Conservation (phyloP, 2,888 invertebrate species). For the Globia sparganii region DNA sequence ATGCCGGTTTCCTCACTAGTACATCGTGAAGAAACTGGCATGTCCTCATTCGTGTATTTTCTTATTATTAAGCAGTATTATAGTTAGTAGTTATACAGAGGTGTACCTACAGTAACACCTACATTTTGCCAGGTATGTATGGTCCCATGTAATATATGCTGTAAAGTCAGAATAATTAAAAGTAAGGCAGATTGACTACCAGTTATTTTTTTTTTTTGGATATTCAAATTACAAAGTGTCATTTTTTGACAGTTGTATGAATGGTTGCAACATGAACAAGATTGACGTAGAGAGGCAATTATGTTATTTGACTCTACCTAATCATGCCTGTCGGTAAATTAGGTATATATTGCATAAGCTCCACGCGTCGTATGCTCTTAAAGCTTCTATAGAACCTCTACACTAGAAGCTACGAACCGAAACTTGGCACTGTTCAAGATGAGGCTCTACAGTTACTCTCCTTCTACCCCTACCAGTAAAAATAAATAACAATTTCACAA, state of each 20-base stretch:
- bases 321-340: background rate
- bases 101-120: too few relatives aligned
- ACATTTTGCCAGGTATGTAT: too few relatives aligned
- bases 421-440: background rate
- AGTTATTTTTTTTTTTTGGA: background rate
- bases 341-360: background rate
- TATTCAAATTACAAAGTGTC: background rate
- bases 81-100: too few relatives aligned
- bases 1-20: too few relatives aligned
- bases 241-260: background rate
- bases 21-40: background rate
- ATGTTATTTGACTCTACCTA: background rate
- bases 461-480: background rate
- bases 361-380: background rate
- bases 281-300: background rate
- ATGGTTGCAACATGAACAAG: background rate
- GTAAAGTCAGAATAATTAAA: background rate
- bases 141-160: too few relatives aligned
- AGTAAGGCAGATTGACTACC: background rate
- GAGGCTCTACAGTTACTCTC: background rate
- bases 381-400: background rate
- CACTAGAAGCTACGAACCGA: background rate
- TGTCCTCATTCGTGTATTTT: background rate
- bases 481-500: background rate
- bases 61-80: too few relatives aligned